Conservation (phyloP, 2,888 invertebrate genomes). For the Acronicta alni region DNA sequence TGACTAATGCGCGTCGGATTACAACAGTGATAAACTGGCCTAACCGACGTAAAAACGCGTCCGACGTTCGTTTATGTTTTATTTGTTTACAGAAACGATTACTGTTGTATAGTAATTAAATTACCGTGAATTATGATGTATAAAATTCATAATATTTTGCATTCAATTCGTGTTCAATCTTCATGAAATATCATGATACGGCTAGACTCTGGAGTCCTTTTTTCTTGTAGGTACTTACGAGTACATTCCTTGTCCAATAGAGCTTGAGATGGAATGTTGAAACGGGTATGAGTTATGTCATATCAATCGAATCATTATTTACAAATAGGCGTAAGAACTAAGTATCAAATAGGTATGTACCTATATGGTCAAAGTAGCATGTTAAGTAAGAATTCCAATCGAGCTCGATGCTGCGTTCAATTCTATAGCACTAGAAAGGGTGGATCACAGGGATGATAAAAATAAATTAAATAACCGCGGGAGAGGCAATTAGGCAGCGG, state of each 20-base stretch:
- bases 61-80: constrained; percentile 73
- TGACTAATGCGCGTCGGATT: constrained; percentile 87
- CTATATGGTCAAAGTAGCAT: too few species aligned
- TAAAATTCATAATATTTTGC: constrained; percentile 21
- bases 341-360: too few species aligned
- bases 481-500: constrained; percentile 52
- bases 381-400: too few species aligned
- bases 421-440: constrained; percentile 8
- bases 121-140: constrained; percentile 35
- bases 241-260: too few species aligned
- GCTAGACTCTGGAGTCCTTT: too few species aligned
- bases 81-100: constrained; percentile 69
- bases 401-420: too few species aligned
- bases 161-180: not conserved
- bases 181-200: not conserved
- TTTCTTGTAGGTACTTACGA: too few species aligned
- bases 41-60: constrained; percentile 68
- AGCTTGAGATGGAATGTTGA: too few species aligned
- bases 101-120: constrained; percentile 50
- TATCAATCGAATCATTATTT: not conserved
- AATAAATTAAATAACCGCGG: constrained; percentile 51
- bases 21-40: constrained; percentile 79
- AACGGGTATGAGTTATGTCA: too few species aligned
- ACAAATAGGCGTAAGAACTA: not conserved
- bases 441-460: constrained; percentile 33